A percentile compares a stretch with the other conserved stretches of the same genome.
Evolutionary conservation across 2,888 invertebrate species (phyloP).

Genomic region (Arctia plantaginis): DNA sequence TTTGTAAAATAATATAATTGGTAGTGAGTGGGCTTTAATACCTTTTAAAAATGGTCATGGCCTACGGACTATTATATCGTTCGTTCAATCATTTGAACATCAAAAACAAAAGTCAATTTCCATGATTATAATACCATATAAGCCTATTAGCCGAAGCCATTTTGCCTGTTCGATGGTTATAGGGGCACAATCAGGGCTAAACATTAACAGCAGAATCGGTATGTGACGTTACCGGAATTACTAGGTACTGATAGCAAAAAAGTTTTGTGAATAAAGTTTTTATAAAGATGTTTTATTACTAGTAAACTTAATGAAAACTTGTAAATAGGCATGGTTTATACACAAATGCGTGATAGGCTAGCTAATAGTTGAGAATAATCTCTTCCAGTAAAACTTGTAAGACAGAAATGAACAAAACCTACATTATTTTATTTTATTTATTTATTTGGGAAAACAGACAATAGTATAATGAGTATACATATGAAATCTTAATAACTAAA

Average conservation of each 20-base stretch:
- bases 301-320: neutral
- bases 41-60: neutral
- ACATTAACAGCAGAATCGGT: conserved; percentile 45
- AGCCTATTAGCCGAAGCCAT: neutral
- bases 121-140: neutral
- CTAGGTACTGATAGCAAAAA: conserved; percentile 32
- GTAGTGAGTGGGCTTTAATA: neutral
- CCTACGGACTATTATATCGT: neutral
- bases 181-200: conserved; percentile 30
- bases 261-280: neutral
- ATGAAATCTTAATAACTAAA: no score
- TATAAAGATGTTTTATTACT: neutral
- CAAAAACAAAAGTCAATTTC: neutral
- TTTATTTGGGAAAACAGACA: no score
- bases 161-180: conserved; percentile 6
- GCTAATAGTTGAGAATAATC: neutral
- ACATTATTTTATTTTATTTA: no score
- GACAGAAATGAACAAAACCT: neutral
- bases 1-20: no score
- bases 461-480: no score
- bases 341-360: neutral
- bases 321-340: neutral
- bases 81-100: neutral
- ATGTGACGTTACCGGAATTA: conserved; percentile 38
- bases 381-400: neutral